These are phyloP conservation scores for Bergia puertoricense DNA, from an alignment of 92 coral and sea anemone genomes.

Conservation along the genomic window DNA sequence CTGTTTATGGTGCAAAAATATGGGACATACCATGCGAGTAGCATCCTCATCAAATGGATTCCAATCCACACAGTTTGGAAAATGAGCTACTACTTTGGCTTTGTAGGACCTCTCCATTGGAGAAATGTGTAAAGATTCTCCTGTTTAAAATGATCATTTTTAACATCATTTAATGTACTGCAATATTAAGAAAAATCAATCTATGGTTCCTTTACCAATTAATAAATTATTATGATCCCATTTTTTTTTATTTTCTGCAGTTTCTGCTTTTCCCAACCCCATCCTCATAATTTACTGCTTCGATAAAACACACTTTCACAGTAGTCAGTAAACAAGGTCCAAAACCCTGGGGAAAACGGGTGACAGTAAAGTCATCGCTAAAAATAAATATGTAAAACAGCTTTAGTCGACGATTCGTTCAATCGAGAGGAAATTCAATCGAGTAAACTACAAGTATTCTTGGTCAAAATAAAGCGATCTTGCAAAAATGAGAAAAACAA, in stretches of 20 bases:
- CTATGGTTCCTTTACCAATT: too few relatives aligned
- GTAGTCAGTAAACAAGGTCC: neutral
- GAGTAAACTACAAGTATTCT: neutral
- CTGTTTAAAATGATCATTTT: conserved; percentile 36
- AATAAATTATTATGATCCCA: too few relatives aligned
- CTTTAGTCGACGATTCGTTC: neutral
- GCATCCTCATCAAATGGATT: conserved; percentile 98
- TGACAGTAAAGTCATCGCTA: neutral
- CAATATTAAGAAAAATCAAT: too few relatives aligned
- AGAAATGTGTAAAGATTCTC: conserved; percentile 88
- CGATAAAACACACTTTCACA: neutral
- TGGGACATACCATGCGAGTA: conserved; percentile 80
- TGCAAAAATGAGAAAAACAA: neutral
- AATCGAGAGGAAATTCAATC: neutral
- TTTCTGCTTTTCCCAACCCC: neutral
- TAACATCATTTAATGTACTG: too few relatives aligned
- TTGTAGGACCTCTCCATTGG: conserved; percentile 93
- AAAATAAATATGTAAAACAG: neutral
- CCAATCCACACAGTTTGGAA: conserved; percentile 94
- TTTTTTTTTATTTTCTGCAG: neutral
- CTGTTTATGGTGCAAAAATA: too few relatives aligned
- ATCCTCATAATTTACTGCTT: neutral
- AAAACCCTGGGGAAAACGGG: conserved; percentile 15
- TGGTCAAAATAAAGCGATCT: conserved; percentile 6
- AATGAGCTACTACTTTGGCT: conserved; percentile 91